phyloP scores from a whole-genome alignment of 2,888 invertebrate genomes.

The Bembecia ichneumoniformis region DNA sequence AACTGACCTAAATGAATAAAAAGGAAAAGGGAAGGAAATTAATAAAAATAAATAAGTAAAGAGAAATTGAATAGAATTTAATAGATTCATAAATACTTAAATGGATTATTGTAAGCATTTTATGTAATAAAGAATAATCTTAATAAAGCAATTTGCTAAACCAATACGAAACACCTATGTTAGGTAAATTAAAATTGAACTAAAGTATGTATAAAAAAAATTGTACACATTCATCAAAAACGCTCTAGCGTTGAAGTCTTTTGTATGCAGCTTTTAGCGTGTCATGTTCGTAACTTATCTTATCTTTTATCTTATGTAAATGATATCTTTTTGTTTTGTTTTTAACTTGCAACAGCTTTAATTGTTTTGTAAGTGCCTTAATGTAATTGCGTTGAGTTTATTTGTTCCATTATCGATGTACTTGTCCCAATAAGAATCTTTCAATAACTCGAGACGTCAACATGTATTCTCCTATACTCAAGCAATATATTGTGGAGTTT shows the following conservation, averaged over 20 bases:
- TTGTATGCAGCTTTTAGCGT: constrained; percentile 35
- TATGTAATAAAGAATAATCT: too few relatives aligned
- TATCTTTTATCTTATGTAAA: constrained; percentile 25
- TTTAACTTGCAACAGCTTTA: neutral
- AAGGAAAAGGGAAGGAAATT: too few relatives aligned
- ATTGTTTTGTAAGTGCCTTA: neutral
- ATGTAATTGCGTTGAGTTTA: neutral
- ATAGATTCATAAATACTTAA: too few relatives aligned
- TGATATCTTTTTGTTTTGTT: constrained; percentile 9
- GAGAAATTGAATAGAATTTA: too few relatives aligned
- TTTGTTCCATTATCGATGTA: constrained; percentile 1
- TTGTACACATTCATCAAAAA: neutral
- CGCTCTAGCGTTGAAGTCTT: constrained; percentile 58
- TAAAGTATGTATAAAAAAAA: too few relatives aligned
- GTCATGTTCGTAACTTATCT: constrained; percentile 25
- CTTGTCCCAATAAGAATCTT: neutral
- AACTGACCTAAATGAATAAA: too few relatives aligned
- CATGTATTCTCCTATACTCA: constrained; percentile 8
- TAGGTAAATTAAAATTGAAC: too few relatives aligned
- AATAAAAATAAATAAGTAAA: too few relatives aligned
- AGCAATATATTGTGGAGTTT: constrained; percentile 7
- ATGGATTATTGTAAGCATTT: too few relatives aligned
- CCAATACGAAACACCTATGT: too few relatives aligned
- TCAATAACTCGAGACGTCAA: constrained; percentile 13
- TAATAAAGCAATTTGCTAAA: too few relatives aligned